These are phyloP conservation scores for Hippocampus comes DNA, from an alignment of 2,113 vertebrate species.

Conservation along the genomic window DNA sequence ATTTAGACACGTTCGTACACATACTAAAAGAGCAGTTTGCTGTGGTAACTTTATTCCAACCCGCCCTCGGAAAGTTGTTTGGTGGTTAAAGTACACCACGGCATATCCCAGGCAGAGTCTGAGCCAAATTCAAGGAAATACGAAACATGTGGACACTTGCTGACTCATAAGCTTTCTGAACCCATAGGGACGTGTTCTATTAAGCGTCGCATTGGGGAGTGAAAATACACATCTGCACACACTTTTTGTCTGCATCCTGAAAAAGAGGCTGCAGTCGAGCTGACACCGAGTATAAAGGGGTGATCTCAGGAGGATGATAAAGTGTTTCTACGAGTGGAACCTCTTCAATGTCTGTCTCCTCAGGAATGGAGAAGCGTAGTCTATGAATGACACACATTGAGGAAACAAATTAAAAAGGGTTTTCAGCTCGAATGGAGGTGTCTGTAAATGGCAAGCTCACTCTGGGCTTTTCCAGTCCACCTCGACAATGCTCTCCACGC, in stretches of 20 bases:
- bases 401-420: slow-evolving; percentile 3
- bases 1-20: neutral
- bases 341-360: slow-evolving; percentile 61
- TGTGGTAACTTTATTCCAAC: neutral
- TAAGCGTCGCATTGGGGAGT: neutral
- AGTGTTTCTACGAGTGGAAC: slow-evolving; percentile 62
- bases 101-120: neutral
- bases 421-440: slow-evolving; percentile 1
- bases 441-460: slow-evolving; percentile 64
- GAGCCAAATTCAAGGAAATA: slow-evolving; percentile 7
- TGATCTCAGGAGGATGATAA: slow-evolving; percentile 88
- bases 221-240: slow-evolving; percentile 13
- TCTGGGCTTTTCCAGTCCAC: slow-evolving; percentile 90
- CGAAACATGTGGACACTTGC: neutral
- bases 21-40: neutral
- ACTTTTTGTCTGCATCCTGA: slow-evolving; percentile 84
- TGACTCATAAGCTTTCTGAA: slow-evolving; percentile 8
- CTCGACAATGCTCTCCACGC: slow-evolving; percentile 92
- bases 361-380: slow-evolving; percentile 78
- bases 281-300: slow-evolving; percentile 81
- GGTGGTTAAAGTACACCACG: slow-evolving; percentile 8
- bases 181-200: slow-evolving; percentile 11
- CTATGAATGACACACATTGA: slow-evolving; percentile 59
- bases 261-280: slow-evolving; percentile 84
- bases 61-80: neutral